These are phyloP conservation scores for Agonopterix heracliana DNA, from an alignment of 2,888 invertebrate species.

Conservation along the genomic window DNA sequence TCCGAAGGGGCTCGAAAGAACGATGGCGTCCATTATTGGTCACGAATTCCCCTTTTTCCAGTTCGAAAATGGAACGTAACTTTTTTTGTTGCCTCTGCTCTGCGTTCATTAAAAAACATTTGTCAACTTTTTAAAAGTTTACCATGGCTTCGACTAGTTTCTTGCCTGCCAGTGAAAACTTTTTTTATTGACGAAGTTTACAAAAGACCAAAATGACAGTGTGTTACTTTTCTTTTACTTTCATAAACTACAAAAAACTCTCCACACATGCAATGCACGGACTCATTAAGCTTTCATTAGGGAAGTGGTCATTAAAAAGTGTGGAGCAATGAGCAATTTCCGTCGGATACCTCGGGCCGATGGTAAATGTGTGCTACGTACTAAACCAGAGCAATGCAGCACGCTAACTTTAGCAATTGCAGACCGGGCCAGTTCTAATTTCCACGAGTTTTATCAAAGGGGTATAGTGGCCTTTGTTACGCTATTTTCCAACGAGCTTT, in stretches of 20 bases:
- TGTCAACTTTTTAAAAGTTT: too few species aligned
- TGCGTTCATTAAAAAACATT: too few species aligned
- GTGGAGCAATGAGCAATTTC: conserved; percentile 64
- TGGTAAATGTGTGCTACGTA: background rate
- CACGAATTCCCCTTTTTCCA: background rate
- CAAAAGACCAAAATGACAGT: too few species aligned
- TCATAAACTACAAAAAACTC: conserved; percentile 4
- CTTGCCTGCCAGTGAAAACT: too few species aligned
- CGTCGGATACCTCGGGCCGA: conserved; percentile 20
- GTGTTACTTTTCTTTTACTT: background rate
- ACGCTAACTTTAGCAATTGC: background rate
- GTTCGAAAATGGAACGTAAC: too few species aligned
- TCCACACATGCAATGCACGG: conserved; percentile 25
- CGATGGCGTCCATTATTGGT: conserved; percentile 25
- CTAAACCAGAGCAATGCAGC: background rate
- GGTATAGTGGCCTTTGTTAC: too few species aligned
- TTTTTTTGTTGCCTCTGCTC: too few species aligned
- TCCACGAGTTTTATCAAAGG: too few species aligned
- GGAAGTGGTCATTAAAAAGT: conserved; percentile 62
- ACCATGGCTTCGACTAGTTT: too few species aligned
- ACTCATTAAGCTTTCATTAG: conserved; percentile 64
- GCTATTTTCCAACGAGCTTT: too few species aligned
- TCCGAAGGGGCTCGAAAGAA: conserved; percentile 19
- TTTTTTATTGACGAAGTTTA: too few species aligned
- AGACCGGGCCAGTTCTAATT: background rate